phyloP scores from a whole-genome alignment of 2,113 vertebrate species.

The Sitta europaea region DNA sequence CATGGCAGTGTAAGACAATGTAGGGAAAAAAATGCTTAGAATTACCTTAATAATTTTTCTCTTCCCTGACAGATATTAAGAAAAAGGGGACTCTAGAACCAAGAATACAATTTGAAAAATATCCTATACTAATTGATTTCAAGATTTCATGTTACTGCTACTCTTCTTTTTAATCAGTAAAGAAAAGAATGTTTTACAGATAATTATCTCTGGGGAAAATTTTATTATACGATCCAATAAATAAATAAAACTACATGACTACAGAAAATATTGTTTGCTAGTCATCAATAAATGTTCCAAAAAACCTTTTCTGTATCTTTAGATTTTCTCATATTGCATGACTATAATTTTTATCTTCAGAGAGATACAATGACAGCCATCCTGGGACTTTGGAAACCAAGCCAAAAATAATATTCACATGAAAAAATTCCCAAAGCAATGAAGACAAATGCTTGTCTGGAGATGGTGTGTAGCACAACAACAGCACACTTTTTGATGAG shows the following conservation, averaged over 20 bases:
- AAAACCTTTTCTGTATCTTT: background rate
- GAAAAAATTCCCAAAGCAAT: background rate
- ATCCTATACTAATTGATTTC: background rate
- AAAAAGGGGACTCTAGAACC: background rate
- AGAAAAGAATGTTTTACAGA: background rate
- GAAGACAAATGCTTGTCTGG: background rate
- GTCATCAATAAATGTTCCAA: background rate
- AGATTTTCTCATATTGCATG: background rate
- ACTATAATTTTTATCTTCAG: background rate
- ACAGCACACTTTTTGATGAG: background rate
- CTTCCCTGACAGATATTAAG: background rate
- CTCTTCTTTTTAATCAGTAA: background rate
- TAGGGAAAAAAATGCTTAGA: background rate
- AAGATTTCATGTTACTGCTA: background rate
- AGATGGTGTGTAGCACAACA: background rate
- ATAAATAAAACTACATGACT: background rate
- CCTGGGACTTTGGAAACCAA: background rate
- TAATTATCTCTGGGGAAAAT: background rate
- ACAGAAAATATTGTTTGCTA: background rate
- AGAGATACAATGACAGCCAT: background rate
- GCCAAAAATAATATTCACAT: background rate
- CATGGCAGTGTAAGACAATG: background rate
- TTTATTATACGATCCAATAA: background rate
- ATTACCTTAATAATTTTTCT: background rate
- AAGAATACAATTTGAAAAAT: background rate